Percentiles rank a stretch among this genome's conserved stretches.
Evolutionary conservation across 2,113 vertebrate species (phyloP).

Genomic region (Phylloscopus trochiloides): DNA sequence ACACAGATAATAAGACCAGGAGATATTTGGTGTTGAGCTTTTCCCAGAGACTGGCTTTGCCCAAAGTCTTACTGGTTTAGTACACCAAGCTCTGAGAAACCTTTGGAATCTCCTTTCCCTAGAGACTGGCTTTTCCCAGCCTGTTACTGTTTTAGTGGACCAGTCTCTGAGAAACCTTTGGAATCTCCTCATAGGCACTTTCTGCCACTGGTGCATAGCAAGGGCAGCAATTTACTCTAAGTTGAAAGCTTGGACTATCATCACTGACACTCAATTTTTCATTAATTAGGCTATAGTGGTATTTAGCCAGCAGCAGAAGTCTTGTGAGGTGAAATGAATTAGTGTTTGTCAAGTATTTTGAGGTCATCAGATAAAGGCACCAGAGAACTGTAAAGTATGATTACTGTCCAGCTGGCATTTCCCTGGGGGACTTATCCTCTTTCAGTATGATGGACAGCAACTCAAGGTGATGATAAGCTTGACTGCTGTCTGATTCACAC

Average conservation of each 20-base stretch:
- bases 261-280: not conserved
- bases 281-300: not conserved
- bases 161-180: not conserved
- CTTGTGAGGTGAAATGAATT: not conserved
- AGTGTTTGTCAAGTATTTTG: not conserved
- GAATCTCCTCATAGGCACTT: not conserved
- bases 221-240: not conserved
- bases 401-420: not conserved
- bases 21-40: not conserved
- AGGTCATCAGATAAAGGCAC: not conserved
- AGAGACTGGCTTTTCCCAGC: not conserved
- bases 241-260: not conserved
- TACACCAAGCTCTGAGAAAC: not conserved
- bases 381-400: not conserved
- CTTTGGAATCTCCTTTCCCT: not conserved
- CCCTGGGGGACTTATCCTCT: not conserved
- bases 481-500: rapidly evolving
- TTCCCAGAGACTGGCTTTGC: not conserved
- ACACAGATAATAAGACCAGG: not conserved
- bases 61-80: not conserved
- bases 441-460: not conserved
- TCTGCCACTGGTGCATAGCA: not conserved
- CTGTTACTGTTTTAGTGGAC: not conserved
- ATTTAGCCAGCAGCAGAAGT: not conserved
- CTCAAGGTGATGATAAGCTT: not conserved